A percentile compares a stretch with the other conserved stretches of the same genome.
Conservation (phyloP, 2,113 vertebrate genomes). For the Elephantulus edwardii region DNA sequence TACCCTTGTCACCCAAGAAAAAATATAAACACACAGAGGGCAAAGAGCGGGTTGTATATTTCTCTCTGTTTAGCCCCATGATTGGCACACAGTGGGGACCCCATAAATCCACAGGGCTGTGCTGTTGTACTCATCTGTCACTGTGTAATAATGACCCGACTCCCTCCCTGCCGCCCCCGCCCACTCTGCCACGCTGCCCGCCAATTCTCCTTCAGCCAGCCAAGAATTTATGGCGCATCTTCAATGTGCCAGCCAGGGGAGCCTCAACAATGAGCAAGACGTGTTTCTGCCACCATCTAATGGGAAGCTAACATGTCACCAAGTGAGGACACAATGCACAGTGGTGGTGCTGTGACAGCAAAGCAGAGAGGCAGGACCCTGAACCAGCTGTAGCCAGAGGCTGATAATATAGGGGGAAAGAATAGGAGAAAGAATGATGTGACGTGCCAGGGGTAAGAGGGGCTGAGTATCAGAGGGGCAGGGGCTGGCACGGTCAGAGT, state of each 20-base stretch:
- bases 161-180: not conserved
- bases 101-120: not conserved
- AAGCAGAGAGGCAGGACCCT: not conserved
- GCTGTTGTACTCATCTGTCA: not conserved
- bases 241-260: fast-evolving
- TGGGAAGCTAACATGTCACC: not conserved
- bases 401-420: fast-evolving
- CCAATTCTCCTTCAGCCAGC: not conserved
- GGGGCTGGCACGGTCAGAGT: not conserved
- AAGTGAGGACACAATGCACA: not conserved
- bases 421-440: not conserved
- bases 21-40: not conserved
- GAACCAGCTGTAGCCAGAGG: not conserved
- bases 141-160: not conserved
- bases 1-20: not conserved
- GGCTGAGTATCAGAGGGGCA: not conserved
- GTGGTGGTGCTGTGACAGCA: not conserved
- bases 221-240: not conserved
- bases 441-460: not conserved
- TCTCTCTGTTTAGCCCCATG: not conserved
- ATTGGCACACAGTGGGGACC: not conserved
- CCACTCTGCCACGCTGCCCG: not conserved
- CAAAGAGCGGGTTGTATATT: not conserved
- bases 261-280: not conserved
- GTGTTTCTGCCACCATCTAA: not conserved